Evolutionary conservation across 2,113 vertebrate genomes (phyloP), one percentile per base, ranked within the genome.

Genomic region (Halcyon malimbica): DNA sequence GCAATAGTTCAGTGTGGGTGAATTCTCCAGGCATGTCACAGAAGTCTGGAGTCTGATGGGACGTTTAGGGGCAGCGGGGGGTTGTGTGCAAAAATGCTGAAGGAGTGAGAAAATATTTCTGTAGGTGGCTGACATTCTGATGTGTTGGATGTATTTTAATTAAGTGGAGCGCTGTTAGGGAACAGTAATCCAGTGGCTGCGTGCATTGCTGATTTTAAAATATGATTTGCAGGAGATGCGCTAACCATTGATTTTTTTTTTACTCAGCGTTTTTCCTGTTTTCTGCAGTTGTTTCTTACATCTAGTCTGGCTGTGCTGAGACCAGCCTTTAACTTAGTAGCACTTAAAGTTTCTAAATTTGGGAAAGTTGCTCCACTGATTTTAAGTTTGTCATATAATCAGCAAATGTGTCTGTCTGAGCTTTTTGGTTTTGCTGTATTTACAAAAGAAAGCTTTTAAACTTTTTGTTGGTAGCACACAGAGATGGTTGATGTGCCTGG

Each of bases 41-140:
- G 2, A 77, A 70, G 41, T 65, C 83, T 60, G 33, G 60, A 41
- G 74, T 35, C 65, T 85, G 23, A 70, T 57, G 63, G 65, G 70
- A 8, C 70, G n/a, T 18, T 64, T 31, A 90, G 44, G 53, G 59
- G 54, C 57, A 93, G 54, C 24, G 33, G 93, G 29, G 53, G 71
- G 84, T 79, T 65, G 50, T n/a, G 37, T 71, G 24, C 54, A 62
- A 77, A 79, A 90, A 95, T 86, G 94, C 82, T 70, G 96, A 93
- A 89, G 92, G 92, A 93, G 62, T 90, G 78, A 75, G 77, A 63
- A 93, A 77, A 48, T 92, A 69, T 85, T 95, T 94, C 87, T 86
- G 94, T 90, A 95, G 89, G 89, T 89, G 94, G 89, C 89, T 85
- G 44, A 71, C 67, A 73, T 95, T 73, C 85, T 92, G 48, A 37